These are phyloP conservation scores for Ptychoptera contaminata DNA, from an alignment of 2,888 invertebrate genomes.

Conservation along the genomic window DNA sequence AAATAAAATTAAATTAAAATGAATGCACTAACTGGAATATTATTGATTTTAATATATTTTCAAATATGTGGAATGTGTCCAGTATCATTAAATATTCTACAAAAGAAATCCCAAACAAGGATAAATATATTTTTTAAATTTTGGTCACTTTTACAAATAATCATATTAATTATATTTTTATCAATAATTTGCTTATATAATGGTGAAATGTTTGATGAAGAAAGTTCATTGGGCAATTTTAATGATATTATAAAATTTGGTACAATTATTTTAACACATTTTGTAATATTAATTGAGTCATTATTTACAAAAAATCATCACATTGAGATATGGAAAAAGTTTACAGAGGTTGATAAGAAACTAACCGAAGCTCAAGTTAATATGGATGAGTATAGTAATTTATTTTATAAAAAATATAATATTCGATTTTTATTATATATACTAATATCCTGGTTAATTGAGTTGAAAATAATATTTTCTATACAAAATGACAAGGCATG, in stretches of 20 bases:
- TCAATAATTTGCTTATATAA: not conserved
- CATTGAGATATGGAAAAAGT: slow-evolving; percentile 8
- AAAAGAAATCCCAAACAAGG: not conserved
- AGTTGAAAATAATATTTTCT: slow-evolving; percentile 3
- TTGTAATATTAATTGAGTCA: slow-evolving; percentile 8
- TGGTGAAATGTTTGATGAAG: not conserved
- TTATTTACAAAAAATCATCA: slow-evolving; percentile 6
- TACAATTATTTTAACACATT: slow-evolving; percentile 8
- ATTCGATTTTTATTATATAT: slow-evolving; percentile 7
- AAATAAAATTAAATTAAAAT: not conserved
- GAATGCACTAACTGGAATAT: not conserved
- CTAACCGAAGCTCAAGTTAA: slow-evolving; percentile 4
- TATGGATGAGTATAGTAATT: not conserved
- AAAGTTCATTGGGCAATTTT: not conserved
- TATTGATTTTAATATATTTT: slow-evolving; percentile 2
- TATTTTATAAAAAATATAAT: slow-evolving; percentile 6
- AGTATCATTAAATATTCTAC: not conserved
- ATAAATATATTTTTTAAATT: not conserved
- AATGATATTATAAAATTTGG: slow-evolving; percentile 10
- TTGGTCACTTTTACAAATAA: not conserved
- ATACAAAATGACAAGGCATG: slow-evolving; percentile 4
- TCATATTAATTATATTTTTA: not conserved
- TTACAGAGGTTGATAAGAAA: slow-evolving; percentile 2
- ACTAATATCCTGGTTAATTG: slow-evolving; percentile 2
- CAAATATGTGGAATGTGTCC: slow-evolving; percentile 4